phyloP scores from a whole-genome alignment of 2,888 invertebrate species.

The Ommatoiulus sabulosus region DNA sequence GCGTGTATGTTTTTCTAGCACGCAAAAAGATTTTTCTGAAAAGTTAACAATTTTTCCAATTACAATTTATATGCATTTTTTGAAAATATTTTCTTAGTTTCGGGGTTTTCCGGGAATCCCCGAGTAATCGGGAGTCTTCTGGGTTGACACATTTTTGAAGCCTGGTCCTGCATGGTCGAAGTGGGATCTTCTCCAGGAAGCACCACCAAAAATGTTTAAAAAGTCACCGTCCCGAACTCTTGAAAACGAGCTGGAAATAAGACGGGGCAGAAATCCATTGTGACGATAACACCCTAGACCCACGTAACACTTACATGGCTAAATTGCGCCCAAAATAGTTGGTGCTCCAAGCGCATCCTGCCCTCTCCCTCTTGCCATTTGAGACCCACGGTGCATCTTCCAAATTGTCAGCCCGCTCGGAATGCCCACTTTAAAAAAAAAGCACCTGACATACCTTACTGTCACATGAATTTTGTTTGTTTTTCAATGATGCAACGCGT shows the following conservation, averaged over 20 bases:
- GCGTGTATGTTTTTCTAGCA: no score
- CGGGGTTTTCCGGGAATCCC: no score
- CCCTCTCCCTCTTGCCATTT: neutral
- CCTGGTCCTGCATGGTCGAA: no score
- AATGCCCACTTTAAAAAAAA: constrained; percentile 38
- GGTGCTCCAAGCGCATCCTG: neutral
- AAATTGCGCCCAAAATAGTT: constrained; percentile 1
- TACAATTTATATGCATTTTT: no score
- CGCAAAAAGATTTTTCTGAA: no score
- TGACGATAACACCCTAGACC: neutral
- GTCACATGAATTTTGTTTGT: constrained; percentile 40
- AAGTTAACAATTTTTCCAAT: no score
- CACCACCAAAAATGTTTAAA: no score
- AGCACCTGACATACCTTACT: constrained; percentile 21
- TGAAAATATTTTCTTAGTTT: no score
- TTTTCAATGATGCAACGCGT: constrained; percentile 26
- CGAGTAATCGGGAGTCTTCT: no score
- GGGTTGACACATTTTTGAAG: no score
- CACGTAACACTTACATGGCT: neutral
- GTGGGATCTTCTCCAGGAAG: no score
- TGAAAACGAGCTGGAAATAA: neutral
- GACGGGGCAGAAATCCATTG: neutral
- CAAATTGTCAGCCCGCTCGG: neutral
- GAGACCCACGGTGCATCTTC: neutral
- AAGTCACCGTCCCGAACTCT: no score